Evolutionary conservation across 2,113 vertebrate species (phyloP), one percentile per base, ranked within the genome.

Genomic region (Aphelocoma coerulescens): DNA sequence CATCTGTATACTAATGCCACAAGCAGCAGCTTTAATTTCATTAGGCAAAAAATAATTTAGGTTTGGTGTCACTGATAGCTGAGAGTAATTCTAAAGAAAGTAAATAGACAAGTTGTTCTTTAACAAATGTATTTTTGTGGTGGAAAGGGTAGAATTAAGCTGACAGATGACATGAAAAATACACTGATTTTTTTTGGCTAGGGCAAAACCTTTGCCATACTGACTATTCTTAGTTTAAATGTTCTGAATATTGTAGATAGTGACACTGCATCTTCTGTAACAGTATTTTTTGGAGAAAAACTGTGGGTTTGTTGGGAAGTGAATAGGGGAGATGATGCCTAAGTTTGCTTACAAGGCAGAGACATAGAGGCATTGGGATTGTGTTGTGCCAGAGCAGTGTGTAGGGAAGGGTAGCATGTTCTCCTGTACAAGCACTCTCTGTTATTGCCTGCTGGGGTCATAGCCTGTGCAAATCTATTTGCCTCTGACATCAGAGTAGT

Each of bases 1-100:
- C 23, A 57, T 75, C 76, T 72, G 30, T 73, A 28, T 79, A 51
- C 35, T 80, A 76, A 55, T 44, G 54, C 51, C 59, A 20, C 32
- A 80, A 58, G 79, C 78, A 88, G 49, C 8, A 90, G 41, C 16
- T 69, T 24, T 66, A 66, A 90, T 71, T 93, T 89, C 30, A 59
- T 82, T 65, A 77, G 22, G 41, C n/a, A 88, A 94, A 93, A 91
- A 73, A 88, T 68, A 85, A 54, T 79, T 85, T 65, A n/a, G 7
- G 6, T 73, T 93, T 88, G 5, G 58, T 91, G 71, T 58, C 66
- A 83, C 18, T 9, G 11, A 82, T 72, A 82, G 24, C 61, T 82
- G 73, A 78, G 54, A 85, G 39, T 49, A 95, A 85, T 83, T 95
- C 27, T 57, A 54, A 85, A 82, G 63, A 82, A 63, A 75, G 39